These are phyloP conservation scores for Octomys mimax DNA, from an alignment of 2,797 vertebrate genomes.

Conservation along the genomic window DNA sequence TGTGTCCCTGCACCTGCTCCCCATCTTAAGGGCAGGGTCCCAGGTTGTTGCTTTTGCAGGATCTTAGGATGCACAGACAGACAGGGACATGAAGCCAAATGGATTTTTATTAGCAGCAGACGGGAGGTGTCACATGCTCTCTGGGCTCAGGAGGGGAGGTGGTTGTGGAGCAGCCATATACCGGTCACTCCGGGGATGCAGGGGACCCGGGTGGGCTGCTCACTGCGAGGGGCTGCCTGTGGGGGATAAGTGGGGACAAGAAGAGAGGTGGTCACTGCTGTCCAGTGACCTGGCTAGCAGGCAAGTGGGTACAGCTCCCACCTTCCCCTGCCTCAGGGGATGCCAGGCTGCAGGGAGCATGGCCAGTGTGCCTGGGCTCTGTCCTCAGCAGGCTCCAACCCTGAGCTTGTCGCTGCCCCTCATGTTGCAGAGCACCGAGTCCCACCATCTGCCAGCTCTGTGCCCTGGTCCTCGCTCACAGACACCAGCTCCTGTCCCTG, in stretches of 20 bases:
- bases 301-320: too few species aligned
- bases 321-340: too few species aligned
- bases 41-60: not conserved
- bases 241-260: accelerated
- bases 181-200: not conserved
- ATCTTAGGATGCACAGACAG: not conserved
- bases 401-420: not conserved
- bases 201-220: not conserved
- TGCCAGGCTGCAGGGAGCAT: not conserved
- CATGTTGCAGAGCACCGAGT: not conserved
- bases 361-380: not conserved
- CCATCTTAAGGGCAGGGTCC: not conserved
- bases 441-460: not conserved
- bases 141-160: not conserved
- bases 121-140: not conserved
- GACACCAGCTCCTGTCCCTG: too few species aligned
- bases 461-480: not conserved
- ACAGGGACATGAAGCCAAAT: not conserved
- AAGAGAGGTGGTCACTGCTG: not conserved
- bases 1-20: not conserved
- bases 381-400: not conserved
- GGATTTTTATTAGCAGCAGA: constrained; percentile 64
- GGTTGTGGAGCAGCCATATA: not conserved
- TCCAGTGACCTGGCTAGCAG: not conserved
- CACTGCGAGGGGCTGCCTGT: not conserved